Conservation (phyloP, 2,113 vertebrate species). For the Platysteira castanea region DNA sequence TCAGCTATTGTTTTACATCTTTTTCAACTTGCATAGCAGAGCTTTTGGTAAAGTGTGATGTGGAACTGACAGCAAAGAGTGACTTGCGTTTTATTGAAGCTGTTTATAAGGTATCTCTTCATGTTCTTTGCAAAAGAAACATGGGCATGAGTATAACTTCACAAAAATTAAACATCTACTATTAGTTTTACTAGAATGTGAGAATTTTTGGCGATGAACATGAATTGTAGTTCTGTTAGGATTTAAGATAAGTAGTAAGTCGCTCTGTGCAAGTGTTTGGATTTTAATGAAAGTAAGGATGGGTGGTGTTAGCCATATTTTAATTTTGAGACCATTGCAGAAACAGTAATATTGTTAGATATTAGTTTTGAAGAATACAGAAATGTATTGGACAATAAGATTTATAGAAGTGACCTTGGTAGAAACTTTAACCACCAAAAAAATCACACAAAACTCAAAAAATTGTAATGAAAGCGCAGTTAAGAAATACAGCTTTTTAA, state of each 20-base stretch:
- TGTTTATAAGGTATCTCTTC: slow-evolving; percentile 86
- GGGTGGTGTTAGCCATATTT: background rate
- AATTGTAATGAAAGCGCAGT: background rate
- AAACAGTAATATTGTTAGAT: background rate
- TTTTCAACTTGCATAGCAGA: slow-evolving; percentile 86
- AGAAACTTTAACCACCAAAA: background rate
- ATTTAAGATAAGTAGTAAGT: background rate
- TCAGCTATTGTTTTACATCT: slow-evolving; percentile 86
- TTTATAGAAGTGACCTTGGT: background rate
- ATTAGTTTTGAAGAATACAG: background rate
- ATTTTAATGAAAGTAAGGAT: background rate
- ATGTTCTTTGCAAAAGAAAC: background rate
- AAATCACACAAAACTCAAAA: background rate
- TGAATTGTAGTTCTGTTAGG: background rate
- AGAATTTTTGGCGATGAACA: background rate
- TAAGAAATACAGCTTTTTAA: background rate
- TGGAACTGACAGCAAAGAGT: slow-evolving; percentile 87
- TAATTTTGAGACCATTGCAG: background rate
- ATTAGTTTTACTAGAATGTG: background rate
- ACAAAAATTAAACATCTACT: background rate
- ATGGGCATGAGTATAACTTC: background rate
- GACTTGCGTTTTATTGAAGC: slow-evolving; percentile 88
- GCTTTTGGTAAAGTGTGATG: slow-evolving; percentile 76
- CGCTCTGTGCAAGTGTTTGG: background rate
- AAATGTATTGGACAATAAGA: background rate